Evolutionary conservation across 2,797 vertebrate genomes (phyloP), one percentile per base, ranked within the genome.

Genomic region (Coregonus suidteri): DNA sequence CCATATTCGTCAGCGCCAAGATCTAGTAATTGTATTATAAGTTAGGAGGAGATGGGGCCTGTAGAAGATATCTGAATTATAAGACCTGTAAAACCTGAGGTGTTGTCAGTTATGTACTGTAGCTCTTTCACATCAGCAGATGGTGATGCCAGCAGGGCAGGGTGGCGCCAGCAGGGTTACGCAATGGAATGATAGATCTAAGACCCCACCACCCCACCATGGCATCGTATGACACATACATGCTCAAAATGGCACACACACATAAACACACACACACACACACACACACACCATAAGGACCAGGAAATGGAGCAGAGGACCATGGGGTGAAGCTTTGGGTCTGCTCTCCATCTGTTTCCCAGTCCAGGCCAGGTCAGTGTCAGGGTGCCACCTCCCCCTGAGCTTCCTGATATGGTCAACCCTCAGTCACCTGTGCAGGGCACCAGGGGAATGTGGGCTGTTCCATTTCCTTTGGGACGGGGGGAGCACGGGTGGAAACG

Each of bases 111-210:
- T 4, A 1, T 64, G 7, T 20, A 62, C 56, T 41, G 87, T 80
- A 78, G 81, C 83, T 34, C 84, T 84, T 90, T 91, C 89, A 87
- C 88, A 89, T 91, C 87, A 89, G 90, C 93, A 95, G 93, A 95
- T 94, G 94, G 93, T 84, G 41, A 73, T 90, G 92, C 92, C 92
- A 92, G 93, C 92, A 94, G 93, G 93, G 91, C 92, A 92, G 86
- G 85, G 84, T 87, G 85, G 85, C 91, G 89, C 91, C 92, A 92
- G 91, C 88, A 90, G 93, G 16, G 93, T 93, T 93, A 92, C 86
- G 92, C 92, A 93, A 94, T 91, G 92, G 90, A 93, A 93, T 93
- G 92, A 92, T 91, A 89, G 87, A 85, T 91, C 88, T 88, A 83
- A 92, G 91, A 83, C 64, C 51, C 56, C 69, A 69, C 72, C 64